A percentile compares a stretch with the other conserved stretches of the same genome.
Conservation (phyloP, 2,888 invertebrate genomes). For the Polymixis lichenea region DNA sequence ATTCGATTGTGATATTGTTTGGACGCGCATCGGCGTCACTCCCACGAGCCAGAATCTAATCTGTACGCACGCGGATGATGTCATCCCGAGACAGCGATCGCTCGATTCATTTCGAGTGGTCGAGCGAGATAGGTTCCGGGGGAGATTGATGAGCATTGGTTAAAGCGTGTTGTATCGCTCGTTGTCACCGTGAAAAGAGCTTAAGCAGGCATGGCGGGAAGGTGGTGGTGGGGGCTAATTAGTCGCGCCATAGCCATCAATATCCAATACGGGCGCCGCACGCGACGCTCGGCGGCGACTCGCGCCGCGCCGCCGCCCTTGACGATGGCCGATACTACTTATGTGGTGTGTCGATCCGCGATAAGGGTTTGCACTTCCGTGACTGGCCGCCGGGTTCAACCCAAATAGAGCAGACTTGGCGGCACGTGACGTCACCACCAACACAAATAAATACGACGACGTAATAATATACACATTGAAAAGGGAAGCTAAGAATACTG, state of each 20-base stretch:
- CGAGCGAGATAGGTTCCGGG: conserved; percentile 72
- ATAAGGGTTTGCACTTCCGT: conserved; percentile 85
- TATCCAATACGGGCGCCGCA: conserved; percentile 90
- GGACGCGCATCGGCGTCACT: conserved; percentile 81
- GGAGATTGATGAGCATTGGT: conserved; percentile 78
- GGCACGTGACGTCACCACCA: conserved; percentile 52
- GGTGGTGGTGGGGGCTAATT: conserved; percentile 85
- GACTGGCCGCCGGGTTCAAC: conserved; percentile 72
- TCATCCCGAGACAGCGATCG: conserved; percentile 75
- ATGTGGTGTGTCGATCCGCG: conserved; percentile 74
- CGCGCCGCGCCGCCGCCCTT: conserved; percentile 70
- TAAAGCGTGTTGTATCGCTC: conserved; percentile 74
- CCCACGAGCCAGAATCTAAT: conserved; percentile 76
- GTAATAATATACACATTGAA: conserved; percentile 43
- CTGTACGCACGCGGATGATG: conserved; percentile 78
- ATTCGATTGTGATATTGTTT: conserved; percentile 88
- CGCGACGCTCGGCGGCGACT: conserved; percentile 80
- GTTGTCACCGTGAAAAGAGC: conserved; percentile 74
- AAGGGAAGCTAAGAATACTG: conserved; percentile 38
- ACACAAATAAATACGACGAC: conserved; percentile 26
- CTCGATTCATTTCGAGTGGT: conserved; percentile 74
- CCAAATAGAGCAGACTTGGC: conserved; percentile 69
- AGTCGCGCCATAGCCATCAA: conserved; percentile 88
- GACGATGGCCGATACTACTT: conserved; percentile 78
- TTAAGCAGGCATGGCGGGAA: conserved; percentile 74